A percentile compares a stretch with the other conserved stretches of the same genome.
phyloP scores from a whole-genome alignment of 2,888 invertebrate genomes.

The Aleiodes testaceus region DNA sequence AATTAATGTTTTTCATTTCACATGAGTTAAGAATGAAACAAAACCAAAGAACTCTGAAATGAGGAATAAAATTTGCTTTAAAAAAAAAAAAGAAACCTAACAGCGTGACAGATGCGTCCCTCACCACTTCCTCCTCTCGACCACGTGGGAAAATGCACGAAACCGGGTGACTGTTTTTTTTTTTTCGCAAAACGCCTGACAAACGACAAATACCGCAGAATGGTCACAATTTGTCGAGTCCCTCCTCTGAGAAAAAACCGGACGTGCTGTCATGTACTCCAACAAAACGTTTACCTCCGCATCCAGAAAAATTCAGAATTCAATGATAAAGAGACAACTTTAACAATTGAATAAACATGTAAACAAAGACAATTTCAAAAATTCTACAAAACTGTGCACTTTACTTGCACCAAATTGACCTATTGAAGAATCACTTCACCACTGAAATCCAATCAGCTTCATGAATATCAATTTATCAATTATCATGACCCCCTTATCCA shows the following conservation, averaged over 20 bases:
- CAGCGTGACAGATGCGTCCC: not conserved
- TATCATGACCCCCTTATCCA: conserved; percentile 40
- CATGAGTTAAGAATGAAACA: no score
- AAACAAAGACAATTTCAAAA: no score
- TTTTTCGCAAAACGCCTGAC: conserved; percentile 12
- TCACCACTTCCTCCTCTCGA: conserved; percentile 14
- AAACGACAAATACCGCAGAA: conserved; percentile 18
- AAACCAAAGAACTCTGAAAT: no score
- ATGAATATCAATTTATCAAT: conserved; percentile 34
- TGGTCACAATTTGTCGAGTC: conserved; percentile 10
- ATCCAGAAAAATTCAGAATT: not conserved
- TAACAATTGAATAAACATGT: no score
- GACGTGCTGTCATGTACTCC: not conserved
- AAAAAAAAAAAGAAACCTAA: no score
- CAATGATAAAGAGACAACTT: no score
- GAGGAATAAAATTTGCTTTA: no score
- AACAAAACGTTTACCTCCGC: not conserved
- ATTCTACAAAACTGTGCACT: no score
- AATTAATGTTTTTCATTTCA: not conserved
- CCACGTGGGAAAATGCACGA: conserved; percentile 12
- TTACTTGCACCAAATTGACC: no score
- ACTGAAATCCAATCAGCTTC: not conserved
- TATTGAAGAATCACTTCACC: no score
- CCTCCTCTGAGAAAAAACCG: not conserved
- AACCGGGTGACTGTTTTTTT: conserved; percentile 7